Evolutionary conservation across 2,888 invertebrate genomes (phyloP).

Genomic region (Dicycla oo): DNA sequence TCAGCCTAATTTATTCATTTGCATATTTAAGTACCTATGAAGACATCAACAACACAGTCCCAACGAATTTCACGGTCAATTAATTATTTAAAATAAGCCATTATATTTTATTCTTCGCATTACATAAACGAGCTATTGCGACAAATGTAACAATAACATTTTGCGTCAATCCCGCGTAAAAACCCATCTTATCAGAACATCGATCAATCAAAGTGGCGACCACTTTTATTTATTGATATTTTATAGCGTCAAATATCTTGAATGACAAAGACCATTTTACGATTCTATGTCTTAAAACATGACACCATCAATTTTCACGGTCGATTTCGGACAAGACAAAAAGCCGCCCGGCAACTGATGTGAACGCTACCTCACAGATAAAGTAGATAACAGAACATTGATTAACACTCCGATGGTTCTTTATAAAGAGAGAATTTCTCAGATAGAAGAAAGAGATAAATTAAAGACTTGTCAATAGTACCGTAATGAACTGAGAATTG

Average conservation of each 20-base stretch:
- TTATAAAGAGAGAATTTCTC: slow-evolving; percentile 40
- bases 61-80: neutral
- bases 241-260: slow-evolving; percentile 45
- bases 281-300: slow-evolving; percentile 61
- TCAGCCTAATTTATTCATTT: neutral
- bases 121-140: slow-evolving; percentile 22
- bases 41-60: slow-evolving; percentile 9
- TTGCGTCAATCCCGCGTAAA: slow-evolving; percentile 33
- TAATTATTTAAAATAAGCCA: slow-evolving; percentile 6
- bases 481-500: slow-evolving; percentile 52
- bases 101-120: slow-evolving; percentile 19
- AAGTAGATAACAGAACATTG: slow-evolving; percentile 62
- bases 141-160: slow-evolving; percentile 25
- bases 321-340: slow-evolving; percentile 78
- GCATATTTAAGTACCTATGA: slow-evolving; percentile 8
- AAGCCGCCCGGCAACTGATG: slow-evolving; percentile 70
- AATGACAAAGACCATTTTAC: slow-evolving; percentile 43
- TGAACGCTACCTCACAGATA: slow-evolving; percentile 61
- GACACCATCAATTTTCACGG: slow-evolving; percentile 78
- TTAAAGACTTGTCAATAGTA: slow-evolving; percentile 55
- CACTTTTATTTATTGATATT: slow-evolving; percentile 50
- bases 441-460: slow-evolving; percentile 58
- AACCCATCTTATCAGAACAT: slow-evolving; percentile 47
- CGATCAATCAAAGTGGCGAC: slow-evolving; percentile 56
- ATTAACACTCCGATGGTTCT: slow-evolving; percentile 54